These are phyloP conservation scores for Cyrtorhinus lividipennis DNA, from an alignment of 1,140 invertebrate genomes.

Conservation along the genomic window DNA sequence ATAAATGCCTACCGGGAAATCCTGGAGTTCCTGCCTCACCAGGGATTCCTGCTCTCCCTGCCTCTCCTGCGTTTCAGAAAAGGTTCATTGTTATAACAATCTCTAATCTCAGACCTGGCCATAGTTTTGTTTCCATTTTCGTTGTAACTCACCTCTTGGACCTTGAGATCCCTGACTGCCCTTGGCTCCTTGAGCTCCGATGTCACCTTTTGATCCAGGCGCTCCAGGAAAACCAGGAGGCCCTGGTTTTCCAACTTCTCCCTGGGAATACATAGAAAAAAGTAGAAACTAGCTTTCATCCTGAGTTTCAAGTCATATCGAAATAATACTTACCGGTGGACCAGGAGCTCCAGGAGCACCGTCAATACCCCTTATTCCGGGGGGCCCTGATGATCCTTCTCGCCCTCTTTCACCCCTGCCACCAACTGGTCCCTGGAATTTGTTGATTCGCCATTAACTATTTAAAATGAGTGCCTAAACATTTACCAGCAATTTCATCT, in stretches of 20 bases:
- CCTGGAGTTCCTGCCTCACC: slow-evolving; percentile 60
- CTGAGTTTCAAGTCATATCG: no score
- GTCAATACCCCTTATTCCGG: slow-evolving; percentile 60
- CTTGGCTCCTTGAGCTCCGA: slow-evolving; percentile 56
- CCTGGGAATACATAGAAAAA: no score
- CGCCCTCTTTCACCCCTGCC: slow-evolving; percentile 67
- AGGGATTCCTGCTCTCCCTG: slow-evolving; percentile 53
- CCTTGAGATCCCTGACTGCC: slow-evolving; percentile 67
- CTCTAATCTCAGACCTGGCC: no score
- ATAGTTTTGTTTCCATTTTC: no score
- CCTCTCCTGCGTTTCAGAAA: slow-evolving; percentile 56
- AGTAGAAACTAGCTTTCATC: no score
- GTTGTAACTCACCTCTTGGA: slow-evolving; percentile 39
- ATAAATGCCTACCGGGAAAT: no score
- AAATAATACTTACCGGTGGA: slow-evolving; percentile 45
- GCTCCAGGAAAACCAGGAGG: slow-evolving; percentile 63
- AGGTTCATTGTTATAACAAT: no score
- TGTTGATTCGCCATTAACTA: no score
- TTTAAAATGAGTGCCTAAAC: no score
- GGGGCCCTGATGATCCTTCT: slow-evolving; percentile 58
- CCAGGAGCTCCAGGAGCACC: slow-evolving; percentile 60
- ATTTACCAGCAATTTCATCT: no score
- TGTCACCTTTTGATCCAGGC: slow-evolving; percentile 64
- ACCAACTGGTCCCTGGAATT: slow-evolving; percentile 53
- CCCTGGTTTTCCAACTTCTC: slow-evolving; percentile 61